These are phyloP conservation scores for Aplochiton taeniatus DNA, from an alignment of 2,797 vertebrate species.

Conservation along the genomic window DNA sequence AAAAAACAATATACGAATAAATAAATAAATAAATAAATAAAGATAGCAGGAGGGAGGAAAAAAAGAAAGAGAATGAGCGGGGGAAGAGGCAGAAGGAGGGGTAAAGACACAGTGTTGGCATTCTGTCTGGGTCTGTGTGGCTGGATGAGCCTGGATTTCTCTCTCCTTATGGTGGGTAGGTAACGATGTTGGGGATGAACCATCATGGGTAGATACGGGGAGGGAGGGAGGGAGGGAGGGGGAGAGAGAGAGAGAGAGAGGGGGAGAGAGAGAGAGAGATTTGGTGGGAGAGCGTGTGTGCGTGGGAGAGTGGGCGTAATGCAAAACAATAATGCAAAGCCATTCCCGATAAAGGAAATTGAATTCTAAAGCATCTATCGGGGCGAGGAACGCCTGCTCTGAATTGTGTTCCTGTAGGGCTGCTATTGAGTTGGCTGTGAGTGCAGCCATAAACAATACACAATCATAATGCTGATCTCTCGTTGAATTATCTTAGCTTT, in stretches of 20 bases:
- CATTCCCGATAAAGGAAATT: conserved; percentile 58
- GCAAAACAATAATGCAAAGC: conserved; percentile 55
- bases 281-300: neutral
- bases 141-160: conserved; percentile 8
- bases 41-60: neutral
- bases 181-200: conserved; percentile 15
- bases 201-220: conserved; percentile 11
- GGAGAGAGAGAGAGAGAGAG: conserved; percentile 7
- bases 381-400: conserved; percentile 33
- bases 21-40: neutral
- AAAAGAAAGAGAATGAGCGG: neutral
- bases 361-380: conserved; percentile 50
- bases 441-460: conserved; percentile 47
- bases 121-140: conserved; percentile 2
- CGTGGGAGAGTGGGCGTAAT: conserved; percentile 26
- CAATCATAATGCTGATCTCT: conserved; percentile 62
- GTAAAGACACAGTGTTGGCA: neutral
- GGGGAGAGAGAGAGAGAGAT: conserved; percentile 2
- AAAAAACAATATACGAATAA: too few relatives aligned
- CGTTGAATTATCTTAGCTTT: conserved; percentile 37
- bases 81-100: neutral
- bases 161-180: conserved; percentile 16
- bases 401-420: conserved; percentile 36
- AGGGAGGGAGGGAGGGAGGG: conserved; percentile 3
- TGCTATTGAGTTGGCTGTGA: conserved; percentile 30